Base-by-base conservation (phyloP, 2,888 invertebrate species). In the Cantharis nigra region DNA sequence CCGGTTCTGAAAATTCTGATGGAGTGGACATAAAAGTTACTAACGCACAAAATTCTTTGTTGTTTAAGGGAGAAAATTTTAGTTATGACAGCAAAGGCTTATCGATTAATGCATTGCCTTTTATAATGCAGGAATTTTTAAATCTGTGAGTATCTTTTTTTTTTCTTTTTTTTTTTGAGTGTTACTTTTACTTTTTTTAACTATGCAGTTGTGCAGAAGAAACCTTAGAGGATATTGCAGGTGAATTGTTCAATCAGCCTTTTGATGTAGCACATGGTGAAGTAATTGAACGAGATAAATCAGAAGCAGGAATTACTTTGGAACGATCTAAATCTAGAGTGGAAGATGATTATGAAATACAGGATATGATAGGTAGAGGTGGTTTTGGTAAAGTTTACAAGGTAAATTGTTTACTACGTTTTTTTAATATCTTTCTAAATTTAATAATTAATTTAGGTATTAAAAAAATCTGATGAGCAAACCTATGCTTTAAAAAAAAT, bases 401-500 rank as follows among this genome's bases (percentile, higher is more conserved):
- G 92, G 97, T 96, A 33, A 33, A 13, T 30, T 30, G 13, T 33
- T n/a, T 13, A 33, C 13, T 33, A 20, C 20, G 20, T 0, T 20
- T 20, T 20, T 20, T 3, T 20, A 20, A 20, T 20, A 2, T 3
- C 3, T 20, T 20, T 20, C 3, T 20, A 3, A 20, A 20, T 20
- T 20, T 20, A 20, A 20, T 20, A 20, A 26, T 26, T 33, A 13
- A 33, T 86, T 23, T 86, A 96, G 95, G 97, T 96, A 0, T 93
- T 93, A 84, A 98, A 99, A 89, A 97, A 95, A 87, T 88, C 99
- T 16, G 99, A 99, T 88, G 96, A 96, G 76, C 92, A 97, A 11
- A 91, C 95, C 81, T 99, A 99, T 90, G 99, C 99, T 1, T 95
- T 99, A 67, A 99, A 99, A 89, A 91, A 96, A 67, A 97, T 99